Evolutionary conservation across 2,797 vertebrate species (phyloP).

Genomic region (Tragopan temminckii): DNA sequence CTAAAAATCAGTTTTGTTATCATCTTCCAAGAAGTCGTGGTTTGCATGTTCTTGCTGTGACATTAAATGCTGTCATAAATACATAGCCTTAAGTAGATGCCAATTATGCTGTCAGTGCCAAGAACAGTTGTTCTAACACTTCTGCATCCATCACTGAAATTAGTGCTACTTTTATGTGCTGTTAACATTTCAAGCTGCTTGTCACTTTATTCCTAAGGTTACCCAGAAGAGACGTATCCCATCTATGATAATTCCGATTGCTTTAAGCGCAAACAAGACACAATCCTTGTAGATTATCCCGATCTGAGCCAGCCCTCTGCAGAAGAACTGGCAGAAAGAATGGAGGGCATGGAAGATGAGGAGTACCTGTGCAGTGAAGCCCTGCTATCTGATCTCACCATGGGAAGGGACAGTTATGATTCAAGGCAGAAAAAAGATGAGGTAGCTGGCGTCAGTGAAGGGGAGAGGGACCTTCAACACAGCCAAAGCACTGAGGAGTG

Average conservation of each 20-base stretch:
- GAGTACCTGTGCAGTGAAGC: constrained; percentile 52
- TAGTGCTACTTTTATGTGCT: constrained; percentile 28
- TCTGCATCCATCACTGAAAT: background rate
- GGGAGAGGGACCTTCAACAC: constrained; percentile 74
- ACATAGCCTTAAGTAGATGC: background rate
- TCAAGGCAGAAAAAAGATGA: constrained; percentile 67
- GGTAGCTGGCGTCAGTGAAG: constrained; percentile 77
- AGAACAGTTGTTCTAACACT: background rate
- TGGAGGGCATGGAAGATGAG: constrained; percentile 80
- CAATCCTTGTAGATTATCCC: constrained; percentile 82
- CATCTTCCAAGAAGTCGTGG: background rate
- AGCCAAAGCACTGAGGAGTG: constrained; percentile 39
- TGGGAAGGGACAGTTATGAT: background rate
- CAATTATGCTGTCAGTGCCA: background rate
- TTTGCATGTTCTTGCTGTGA: background rate
- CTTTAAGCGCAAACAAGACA: constrained; percentile 73
- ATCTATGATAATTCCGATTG: constrained; percentile 80
- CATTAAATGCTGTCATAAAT: background rate
- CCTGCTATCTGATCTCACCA: constrained; percentile 7
- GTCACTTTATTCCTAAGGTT: constrained; percentile 82
- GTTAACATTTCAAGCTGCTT: background rate
- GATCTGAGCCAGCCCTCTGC: constrained; percentile 85
- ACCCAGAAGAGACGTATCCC: constrained; percentile 92
- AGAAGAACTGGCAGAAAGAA: constrained; percentile 86
- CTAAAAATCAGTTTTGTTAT: background rate